phyloP scores from a whole-genome alignment of 2,797 vertebrate species.

The Emys orbicularis region DNA sequence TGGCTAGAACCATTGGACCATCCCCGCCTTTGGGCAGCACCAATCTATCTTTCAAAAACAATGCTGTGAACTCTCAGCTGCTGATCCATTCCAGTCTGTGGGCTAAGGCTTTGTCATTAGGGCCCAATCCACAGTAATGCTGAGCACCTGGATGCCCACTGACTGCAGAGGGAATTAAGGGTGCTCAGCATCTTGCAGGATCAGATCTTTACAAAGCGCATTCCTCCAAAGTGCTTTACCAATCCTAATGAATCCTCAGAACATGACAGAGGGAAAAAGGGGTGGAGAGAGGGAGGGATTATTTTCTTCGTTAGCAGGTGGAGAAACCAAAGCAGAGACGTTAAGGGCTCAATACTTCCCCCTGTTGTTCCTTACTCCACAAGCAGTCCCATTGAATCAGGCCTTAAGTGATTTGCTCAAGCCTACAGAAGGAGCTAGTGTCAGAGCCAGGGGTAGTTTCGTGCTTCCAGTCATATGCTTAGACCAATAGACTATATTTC shows the following conservation, averaged over 20 bases:
- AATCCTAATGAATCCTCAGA: neutral
- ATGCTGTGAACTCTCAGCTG: neutral
- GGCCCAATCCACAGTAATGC: neutral
- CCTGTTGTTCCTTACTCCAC: neutral
- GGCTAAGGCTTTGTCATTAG: neutral
- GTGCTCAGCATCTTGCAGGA: neutral
- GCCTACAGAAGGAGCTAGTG: neutral
- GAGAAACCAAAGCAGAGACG: neutral
- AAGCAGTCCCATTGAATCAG: neutral
- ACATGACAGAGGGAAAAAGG: no score
- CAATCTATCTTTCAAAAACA: neutral
- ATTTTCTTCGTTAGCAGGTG: no score
- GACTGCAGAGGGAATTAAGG: neutral
- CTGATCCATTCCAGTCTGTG: neutral
- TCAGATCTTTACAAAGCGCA: neutral
- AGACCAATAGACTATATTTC: neutral
- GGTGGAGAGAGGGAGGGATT: no score
- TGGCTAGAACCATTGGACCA: neutral
- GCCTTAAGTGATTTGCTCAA: neutral
- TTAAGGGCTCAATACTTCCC: neutral
- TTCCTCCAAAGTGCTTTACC: neutral
- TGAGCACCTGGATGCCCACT: neutral
- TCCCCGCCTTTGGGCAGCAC: neutral
- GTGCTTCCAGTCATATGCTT: neutral
- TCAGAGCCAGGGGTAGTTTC: neutral